Evolutionary conservation across 2,113 vertebrate genomes (phyloP).

Genomic region (Pangasianodon hypophthalmus): DNA sequence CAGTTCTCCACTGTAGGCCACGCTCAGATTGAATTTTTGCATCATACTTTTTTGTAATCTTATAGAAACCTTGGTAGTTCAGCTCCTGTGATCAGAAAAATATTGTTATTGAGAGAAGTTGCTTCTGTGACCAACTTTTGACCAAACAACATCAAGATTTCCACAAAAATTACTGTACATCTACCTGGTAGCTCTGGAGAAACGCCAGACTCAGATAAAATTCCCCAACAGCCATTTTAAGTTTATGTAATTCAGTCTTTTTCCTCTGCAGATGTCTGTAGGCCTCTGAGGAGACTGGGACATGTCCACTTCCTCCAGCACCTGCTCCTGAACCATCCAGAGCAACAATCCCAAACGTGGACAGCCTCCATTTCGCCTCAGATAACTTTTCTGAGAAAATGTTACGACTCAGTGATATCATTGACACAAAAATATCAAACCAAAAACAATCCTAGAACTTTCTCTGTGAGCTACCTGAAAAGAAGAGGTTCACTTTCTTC

Average conservation of each 20-base stretch:
- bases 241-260: constrained; percentile 45
- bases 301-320: not conserved
- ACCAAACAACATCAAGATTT: not conserved
- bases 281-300: not conserved
- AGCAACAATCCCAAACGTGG: constrained; percentile 46
- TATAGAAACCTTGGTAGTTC: constrained; percentile 59
- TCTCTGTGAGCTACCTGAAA: constrained; percentile 56
- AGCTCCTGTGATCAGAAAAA: constrained; percentile 53
- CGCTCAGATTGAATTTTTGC: constrained; percentile 44
- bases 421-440: not conserved
- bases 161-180: not conserved
- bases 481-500: constrained; percentile 61
- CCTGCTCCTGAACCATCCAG: constrained; percentile 22
- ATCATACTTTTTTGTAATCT: constrained; percentile 62
- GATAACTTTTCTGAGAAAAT: constrained; percentile 56
- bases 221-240: constrained; percentile 62
- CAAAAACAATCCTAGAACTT: not conserved
- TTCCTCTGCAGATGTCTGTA: constrained; percentile 2
- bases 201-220: constrained; percentile 59
- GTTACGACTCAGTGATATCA: not conserved
- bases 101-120: not conserved
- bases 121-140: not conserved
- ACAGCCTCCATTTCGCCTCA: constrained; percentile 54
- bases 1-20: constrained; percentile 55
- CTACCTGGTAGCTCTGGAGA: constrained; percentile 64